Percentiles rank a stretch among this genome's conserved stretches.
Conservation (phyloP, 2,113 vertebrate genomes). For the Alaudala cheleensis region DNA sequence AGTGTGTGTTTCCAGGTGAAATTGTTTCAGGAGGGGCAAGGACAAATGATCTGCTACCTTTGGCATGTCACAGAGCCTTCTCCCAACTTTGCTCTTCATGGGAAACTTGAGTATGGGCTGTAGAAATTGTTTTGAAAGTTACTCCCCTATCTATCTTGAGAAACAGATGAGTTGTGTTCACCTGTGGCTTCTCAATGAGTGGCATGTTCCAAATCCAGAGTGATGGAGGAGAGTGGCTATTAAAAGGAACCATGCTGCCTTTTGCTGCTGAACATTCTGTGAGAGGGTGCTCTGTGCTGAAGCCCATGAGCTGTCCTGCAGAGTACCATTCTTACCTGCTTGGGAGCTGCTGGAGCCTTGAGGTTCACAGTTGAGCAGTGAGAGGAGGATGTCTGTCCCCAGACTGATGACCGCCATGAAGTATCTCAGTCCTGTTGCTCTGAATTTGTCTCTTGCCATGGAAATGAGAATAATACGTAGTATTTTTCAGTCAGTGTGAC, state of each 20-base stretch:
- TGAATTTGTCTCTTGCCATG: not conserved
- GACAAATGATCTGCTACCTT: not conserved
- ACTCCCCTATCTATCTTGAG: accelerated
- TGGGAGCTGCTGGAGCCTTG: not conserved
- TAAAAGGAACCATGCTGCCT: not conserved
- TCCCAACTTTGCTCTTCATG: not conserved
- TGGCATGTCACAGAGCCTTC: not conserved
- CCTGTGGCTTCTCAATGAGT: not conserved
- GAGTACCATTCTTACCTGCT: not conserved
- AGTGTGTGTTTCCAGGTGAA: not conserved
- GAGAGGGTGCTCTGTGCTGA: not conserved
- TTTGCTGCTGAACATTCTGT: not conserved
- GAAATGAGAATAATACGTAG: not conserved
- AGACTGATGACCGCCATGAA: not conserved
- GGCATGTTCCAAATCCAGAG: accelerated
- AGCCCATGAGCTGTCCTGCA: not conserved
- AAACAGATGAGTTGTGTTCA: not conserved
- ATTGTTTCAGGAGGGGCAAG: not conserved
- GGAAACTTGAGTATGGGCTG: not conserved
- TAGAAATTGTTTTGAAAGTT: not conserved
- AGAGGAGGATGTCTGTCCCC: not conserved
- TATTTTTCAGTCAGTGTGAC: not conserved
- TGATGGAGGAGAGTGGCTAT: not conserved
- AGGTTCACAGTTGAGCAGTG: not conserved
- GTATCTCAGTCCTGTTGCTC: not conserved